Base-by-base conservation (phyloP, 2,888 invertebrate genomes). In the Hemithea aestivaria region DNA sequence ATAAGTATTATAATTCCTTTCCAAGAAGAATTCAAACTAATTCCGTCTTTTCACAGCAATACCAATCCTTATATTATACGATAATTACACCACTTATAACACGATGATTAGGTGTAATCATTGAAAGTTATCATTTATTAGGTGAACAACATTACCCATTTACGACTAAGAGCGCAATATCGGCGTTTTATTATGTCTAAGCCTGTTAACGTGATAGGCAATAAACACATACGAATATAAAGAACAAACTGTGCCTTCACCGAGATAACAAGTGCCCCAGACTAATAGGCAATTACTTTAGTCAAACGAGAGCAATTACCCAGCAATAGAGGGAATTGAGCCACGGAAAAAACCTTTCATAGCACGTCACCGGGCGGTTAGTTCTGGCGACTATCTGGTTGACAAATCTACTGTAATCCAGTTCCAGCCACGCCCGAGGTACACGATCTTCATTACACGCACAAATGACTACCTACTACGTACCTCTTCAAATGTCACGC, bases 401-500 rank as follows among this genome's bases (percentile, higher is more conserved):
- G 48, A 40, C 24, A 58, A 53, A 73, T 73, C 72, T 63, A 66
- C 59, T 54, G 44, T 53, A 63, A 59, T 63, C 61, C 58, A 56
- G 68, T 69, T 63, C 45, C 53, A 50, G 62, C 54, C 65, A 62
- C 64, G 56, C 63, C 64, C 59, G 46, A 53, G 59, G 58, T 53
- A 64, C 70, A 72, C 66, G 70, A 65, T 66, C 61, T 66, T 65
- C 66, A 68, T 73, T 67, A 63, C 64, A 67, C 65, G 65, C 64
- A 66, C 65, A 63, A 65, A 65, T 54, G 55, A 55, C 52, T 51
- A n/a, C n/a, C n/a, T n/a, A n/a, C n/a, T n/a, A n/a, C 16, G 3
- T 16, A 60, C 53, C 56, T 54, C 45, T 48, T 40, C 50, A 58
- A 56, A 62, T 65, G 62, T 67, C 68, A 66, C 62, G 63, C 59